Evolutionary conservation across 2,113 vertebrate species (phyloP), one percentile per base, ranked within the genome.

Genomic region (Dolichallabes microphthalmus): DNA sequence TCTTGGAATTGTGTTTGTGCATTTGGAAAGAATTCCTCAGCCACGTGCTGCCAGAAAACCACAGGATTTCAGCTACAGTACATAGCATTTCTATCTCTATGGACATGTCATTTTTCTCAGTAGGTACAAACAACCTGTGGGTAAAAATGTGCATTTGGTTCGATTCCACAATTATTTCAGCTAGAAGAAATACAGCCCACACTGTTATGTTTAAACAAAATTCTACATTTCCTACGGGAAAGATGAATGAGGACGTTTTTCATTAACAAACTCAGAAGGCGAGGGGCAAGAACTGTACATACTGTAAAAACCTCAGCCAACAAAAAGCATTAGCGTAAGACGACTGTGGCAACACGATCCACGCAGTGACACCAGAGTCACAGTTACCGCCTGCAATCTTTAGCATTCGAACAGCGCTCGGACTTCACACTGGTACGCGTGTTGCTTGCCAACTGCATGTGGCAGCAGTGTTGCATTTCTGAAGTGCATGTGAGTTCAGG

Each of bases 381-480:
- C n/a, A 53, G 87, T 60, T 74, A 84, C 87, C 85, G 27, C 19
- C 53, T 69, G 87, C 79, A 91, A 91, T 90, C 83, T 55, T 53
- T 63, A 89, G 86, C 86, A 88, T 53, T 87, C 76, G 57, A 89
- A 87, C 53, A 85, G 86, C 68, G 89, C 90, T 85, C 20, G 66
- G 74, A 55, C 64, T 71, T 85, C 81, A 86, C n/a, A 25, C 84
- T 64, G 71, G 68, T 4, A 69, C 52, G 14, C 22, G 2, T 45
- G 19, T n/a, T 77, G 53, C 77, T 80, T n/a, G 52, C 66, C 81
- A 35, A 75, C 81, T 85, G 82, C 85, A 89, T 90, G 87, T 63
- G 80, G 75, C 86, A 81, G 32, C 63, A 82, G 82, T 82, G 71
- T 90, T 76, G 22, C 83, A 68, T 91, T 90, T 83, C 77, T 22